A percentile compares a stretch with the other conserved stretches of the same genome.
These are phyloP conservation scores for Chesias legatella DNA, from an alignment of 2,888 invertebrate species.

Conservation along the genomic window DNA sequence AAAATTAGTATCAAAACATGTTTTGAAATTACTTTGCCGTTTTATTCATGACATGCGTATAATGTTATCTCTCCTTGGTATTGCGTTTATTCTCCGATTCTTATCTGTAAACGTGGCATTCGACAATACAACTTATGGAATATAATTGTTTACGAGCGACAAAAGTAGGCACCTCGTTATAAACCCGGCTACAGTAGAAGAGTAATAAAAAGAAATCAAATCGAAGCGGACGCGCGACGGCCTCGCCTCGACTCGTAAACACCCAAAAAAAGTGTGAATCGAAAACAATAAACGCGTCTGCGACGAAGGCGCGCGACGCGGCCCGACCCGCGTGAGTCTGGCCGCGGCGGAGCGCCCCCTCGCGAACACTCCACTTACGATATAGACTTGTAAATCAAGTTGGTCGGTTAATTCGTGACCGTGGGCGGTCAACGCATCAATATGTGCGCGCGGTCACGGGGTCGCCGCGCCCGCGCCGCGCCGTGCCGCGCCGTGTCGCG, in stretches of 20 bases:
- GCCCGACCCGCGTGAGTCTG: constrained; percentile 40
- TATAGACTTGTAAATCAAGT: constrained; percentile 48
- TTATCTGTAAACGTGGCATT: constrained; percentile 29
- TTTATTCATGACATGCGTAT: constrained; percentile 34
- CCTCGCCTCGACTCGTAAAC: constrained; percentile 68
- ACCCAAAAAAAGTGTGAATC: constrained; percentile 69
- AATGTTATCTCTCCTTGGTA: constrained; percentile 27
- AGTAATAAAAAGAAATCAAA: constrained; percentile 55
- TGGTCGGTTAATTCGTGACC: constrained; percentile 57
- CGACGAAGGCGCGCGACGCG: constrained; percentile 32
- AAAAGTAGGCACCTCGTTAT: constrained; percentile 34
- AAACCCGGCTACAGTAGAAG: constrained; percentile 35
- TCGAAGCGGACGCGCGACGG: constrained; percentile 63
- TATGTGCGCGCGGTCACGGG: constrained; percentile 73
- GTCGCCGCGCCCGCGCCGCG: constrained; percentile 62
- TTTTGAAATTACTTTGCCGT: constrained; percentile 22
- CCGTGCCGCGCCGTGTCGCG: too few relatives aligned
- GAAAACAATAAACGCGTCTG: constrained; percentile 73
- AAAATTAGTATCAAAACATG: constrained; percentile 22
- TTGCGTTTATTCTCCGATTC: constrained; percentile 33
- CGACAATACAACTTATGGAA: constrained; percentile 26
- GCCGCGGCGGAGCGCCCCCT: constrained; percentile 39
- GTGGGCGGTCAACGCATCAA: constrained; percentile 74
- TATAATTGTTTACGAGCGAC: constrained; percentile 23
- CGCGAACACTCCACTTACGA: constrained; percentile 30